A percentile compares a stretch with the other conserved stretches of the same genome.
phyloP scores from a whole-genome alignment of 2,113 vertebrate genomes.

The Trochalopteron elliotii region DNA sequence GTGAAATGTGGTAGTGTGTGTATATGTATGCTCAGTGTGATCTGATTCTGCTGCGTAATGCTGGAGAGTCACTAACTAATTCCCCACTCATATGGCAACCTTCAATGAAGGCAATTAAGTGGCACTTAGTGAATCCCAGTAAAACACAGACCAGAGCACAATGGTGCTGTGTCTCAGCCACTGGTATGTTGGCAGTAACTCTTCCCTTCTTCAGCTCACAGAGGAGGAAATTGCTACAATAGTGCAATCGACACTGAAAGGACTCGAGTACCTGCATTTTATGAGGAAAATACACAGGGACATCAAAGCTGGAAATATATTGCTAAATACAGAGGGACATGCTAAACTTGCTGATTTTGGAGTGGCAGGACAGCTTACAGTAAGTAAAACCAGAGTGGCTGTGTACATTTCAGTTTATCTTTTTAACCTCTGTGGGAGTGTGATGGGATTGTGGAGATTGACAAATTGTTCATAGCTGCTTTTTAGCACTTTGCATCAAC shows the following conservation, averaged over 20 bases:
- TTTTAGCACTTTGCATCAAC: not conserved
- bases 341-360: slow-evolving; percentile 97
- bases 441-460: not conserved
- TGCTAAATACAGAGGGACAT: slow-evolving; percentile 90
- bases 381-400: slow-evolving; percentile 65
- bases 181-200: not conserved
- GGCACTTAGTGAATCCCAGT: not conserved
- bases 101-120: not conserved
- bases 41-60: not conserved
- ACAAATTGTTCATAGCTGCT: not conserved
- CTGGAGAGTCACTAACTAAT: not conserved
- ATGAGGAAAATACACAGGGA: slow-evolving; percentile 98
- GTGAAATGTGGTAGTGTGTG: not conserved
- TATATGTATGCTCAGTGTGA: not conserved
- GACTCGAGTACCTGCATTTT: slow-evolving; percentile 95
- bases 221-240: slow-evolving; percentile 92
- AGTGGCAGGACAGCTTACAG: slow-evolving; percentile 93
- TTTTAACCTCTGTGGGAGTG: fast-evolving
- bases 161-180: not conserved
- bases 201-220: slow-evolving; percentile 77
- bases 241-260: slow-evolving; percentile 89
- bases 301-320: slow-evolving; percentile 96
- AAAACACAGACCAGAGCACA: not conserved
- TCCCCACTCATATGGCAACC: not conserved
- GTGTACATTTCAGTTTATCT: not conserved